Percentiles rank a stretch among this genome's conserved stretches.
phyloP scores from a whole-genome alignment of 1,140 invertebrate genomes.

The Aporrectodea caliginosa region DNA sequence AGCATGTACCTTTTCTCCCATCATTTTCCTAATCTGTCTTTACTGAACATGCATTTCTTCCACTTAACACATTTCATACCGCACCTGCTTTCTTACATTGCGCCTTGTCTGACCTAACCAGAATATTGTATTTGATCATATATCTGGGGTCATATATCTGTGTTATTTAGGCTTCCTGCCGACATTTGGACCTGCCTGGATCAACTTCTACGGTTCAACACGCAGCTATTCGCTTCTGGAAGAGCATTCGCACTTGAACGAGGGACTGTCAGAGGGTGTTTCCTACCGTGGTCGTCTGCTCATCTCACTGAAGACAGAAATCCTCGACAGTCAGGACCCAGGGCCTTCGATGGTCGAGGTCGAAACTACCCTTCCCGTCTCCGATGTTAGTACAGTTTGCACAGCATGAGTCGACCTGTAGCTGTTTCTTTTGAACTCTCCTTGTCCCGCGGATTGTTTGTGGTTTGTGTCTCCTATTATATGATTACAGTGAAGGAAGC shows the following conservation, averaged over 20 bases:
- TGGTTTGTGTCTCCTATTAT: too few relatives aligned
- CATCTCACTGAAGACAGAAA: constrained; percentile 46
- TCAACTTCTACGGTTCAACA: constrained; percentile 77
- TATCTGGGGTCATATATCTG: too few relatives aligned
- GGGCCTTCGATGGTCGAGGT: constrained; percentile 45
- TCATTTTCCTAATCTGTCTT: too few relatives aligned
- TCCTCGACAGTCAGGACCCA: constrained; percentile 46
- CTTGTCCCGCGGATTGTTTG: not conserved
- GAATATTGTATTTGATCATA: too few relatives aligned
- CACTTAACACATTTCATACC: too few relatives aligned
- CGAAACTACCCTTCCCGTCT: constrained; percentile 44
- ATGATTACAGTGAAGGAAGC: too few relatives aligned
- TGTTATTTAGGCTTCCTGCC: constrained; percentile 75
- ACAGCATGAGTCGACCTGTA: too few relatives aligned
- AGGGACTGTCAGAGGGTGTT: constrained; percentile 76
- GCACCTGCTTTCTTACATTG: too few relatives aligned
- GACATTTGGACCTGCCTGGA: constrained; percentile 76
- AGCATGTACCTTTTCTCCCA: too few relatives aligned
- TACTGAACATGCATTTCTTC: too few relatives aligned
- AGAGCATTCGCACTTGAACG: constrained; percentile 72
- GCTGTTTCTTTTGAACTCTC: constrained; percentile 1
- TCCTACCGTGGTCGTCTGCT: constrained; percentile 68
- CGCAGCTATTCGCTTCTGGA: constrained; percentile 61
- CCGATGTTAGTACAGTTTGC: constrained; percentile 41
- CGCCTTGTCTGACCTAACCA: too few relatives aligned